Base-by-base conservation (phyloP, 1,140 invertebrate species). In the Drosophila oshimai region DNA sequence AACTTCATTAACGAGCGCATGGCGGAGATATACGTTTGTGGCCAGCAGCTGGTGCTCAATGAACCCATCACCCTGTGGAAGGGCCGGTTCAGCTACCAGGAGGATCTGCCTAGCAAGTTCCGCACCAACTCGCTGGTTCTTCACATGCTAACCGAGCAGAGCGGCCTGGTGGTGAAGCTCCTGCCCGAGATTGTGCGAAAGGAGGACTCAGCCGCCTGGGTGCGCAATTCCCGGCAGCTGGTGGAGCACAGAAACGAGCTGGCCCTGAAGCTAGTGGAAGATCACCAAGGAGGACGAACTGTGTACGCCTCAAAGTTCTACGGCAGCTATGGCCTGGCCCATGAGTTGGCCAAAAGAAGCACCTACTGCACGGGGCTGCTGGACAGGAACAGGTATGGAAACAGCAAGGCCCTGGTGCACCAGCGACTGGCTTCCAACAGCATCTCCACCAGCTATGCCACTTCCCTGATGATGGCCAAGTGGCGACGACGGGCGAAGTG, bases 281-380 rank as follows among this genome's bases (percentile, higher is more conserved):
- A 62, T 15, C 45, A 60, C 6, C 37, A 60, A n/a, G 28, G 57
- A 1, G 81, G 83, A 10, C 83, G 61, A 15, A 86, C 74, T 17
- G 61, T 88, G 6, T 88, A 84, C 13, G 71, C 47, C 1, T 88
- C 78, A 17, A 84, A 88, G 36, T 84, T 84, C 42, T 88, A 88
- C 26, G 78, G 83, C 10, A 89, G 84, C 51, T 88, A 84, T 41
- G 83, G 78, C 0, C 41, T 88, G 12, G 83, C 83, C 1, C 29
- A 72, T 17, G 78, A 79, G 36, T 41, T 88, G 12, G 62, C 74
- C 24, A 75, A 69, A 34, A 6, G 36, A 1, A 51, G 65, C 26
- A 84, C 79, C 2, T 88, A 88, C 13, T 88, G 83, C 57, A 86
- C 74, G 31, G 83, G 83, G 1, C 33, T 89, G 18, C 46, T 88